phyloP scores from a whole-genome alignment of 2,113 vertebrate genomes.

The Pachyramphus minor region DNA sequence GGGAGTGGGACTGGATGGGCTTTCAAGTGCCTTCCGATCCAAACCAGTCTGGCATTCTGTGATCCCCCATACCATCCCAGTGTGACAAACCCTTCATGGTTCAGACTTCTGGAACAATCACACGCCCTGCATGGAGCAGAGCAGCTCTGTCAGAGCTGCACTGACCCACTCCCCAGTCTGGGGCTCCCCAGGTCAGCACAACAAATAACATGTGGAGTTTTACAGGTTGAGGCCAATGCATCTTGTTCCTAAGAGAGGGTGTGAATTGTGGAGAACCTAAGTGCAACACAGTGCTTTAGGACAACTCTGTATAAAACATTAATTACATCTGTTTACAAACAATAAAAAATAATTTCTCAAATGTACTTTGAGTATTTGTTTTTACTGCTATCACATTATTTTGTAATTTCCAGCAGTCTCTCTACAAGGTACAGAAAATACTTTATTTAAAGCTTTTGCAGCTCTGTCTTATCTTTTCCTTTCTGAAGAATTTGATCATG shows the following conservation, averaged over 20 bases:
- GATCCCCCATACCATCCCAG: background rate
- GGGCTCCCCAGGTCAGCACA: background rate
- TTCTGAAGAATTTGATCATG: constrained; percentile 69
- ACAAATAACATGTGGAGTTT: rapidly evolving
- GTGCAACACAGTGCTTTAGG: background rate
- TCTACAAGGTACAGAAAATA: constrained; percentile 62
- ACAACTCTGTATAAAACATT: background rate
- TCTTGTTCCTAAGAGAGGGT: background rate
- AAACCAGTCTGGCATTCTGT: background rate
- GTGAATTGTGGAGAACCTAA: background rate
- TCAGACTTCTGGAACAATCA: background rate
- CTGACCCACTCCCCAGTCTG: rapidly evolving
- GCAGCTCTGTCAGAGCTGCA: background rate
- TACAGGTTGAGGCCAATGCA: rapidly evolving
- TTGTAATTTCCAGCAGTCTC: constrained; percentile 9
- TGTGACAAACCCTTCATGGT: rapidly evolving
- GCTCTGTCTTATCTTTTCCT: constrained; percentile 59
- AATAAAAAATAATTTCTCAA: background rate
- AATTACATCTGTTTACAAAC: background rate
- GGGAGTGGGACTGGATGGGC: rapidly evolving
- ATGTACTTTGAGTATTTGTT: background rate
- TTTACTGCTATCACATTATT: background rate
- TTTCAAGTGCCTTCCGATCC: background rate
- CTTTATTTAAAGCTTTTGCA: constrained; percentile 61
- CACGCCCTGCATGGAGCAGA: rapidly evolving